phyloP scores from a whole-genome alignment of 2,888 invertebrate genomes.

The Anodontia alba region DNA sequence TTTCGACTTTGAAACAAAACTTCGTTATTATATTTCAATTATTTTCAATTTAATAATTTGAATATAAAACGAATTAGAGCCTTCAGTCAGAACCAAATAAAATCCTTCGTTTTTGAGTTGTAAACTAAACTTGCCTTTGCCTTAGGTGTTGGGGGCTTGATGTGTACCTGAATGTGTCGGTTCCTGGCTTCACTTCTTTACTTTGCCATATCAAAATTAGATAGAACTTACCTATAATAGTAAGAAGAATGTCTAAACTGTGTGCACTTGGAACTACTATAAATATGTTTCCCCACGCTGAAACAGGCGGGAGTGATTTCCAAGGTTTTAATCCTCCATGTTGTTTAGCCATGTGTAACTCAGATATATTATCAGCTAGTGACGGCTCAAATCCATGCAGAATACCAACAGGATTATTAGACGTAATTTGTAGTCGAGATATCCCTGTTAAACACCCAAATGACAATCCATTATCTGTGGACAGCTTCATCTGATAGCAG shows the following conservation, averaged over 20 bases:
- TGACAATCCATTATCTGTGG: not conserved
- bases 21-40: no score
- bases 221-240: conserved; percentile 33
- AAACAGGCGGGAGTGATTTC: not conserved
- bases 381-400: conserved; percentile 8
- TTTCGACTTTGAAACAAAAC: no score
- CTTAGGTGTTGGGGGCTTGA: no score
- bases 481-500: not conserved
- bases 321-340: conserved; percentile 5
- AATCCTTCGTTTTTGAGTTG: no score
- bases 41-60: no score
- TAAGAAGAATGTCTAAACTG: conserved; percentile 8
- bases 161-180: no score
- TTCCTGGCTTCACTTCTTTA: no score
- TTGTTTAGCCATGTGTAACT: not conserved
- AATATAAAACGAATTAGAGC: no score
- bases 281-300: conserved; percentile 18
- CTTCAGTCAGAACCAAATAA: no score
- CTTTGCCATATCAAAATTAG: no score
- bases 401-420: conserved; percentile 25
- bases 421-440: conserved; percentile 23
- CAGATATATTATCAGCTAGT: not conserved
- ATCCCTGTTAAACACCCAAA: not conserved
- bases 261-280: conserved; percentile 2
- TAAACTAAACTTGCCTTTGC: no score